Percentiles rank a stretch among this genome's conserved stretches.
These are phyloP conservation scores for Oopsacas minuta DNA, from an alignment of 37 sponge, comb jelly and placozoan species.

Conservation along the genomic window DNA sequence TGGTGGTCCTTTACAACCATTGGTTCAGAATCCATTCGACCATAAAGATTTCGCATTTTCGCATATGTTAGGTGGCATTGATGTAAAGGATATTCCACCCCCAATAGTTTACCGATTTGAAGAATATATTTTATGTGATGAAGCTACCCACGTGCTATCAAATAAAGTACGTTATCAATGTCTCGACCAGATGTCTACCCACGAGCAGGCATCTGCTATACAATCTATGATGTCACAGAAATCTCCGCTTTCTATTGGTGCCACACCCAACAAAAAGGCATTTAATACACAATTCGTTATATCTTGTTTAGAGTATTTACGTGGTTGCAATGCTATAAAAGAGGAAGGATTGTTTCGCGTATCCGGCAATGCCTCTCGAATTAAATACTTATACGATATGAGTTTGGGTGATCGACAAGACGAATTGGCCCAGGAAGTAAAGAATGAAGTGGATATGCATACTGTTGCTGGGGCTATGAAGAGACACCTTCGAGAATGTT, in stretches of 20 bases:
- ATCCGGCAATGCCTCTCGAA: background rate
- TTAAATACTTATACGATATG: background rate
- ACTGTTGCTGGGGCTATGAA: background rate
- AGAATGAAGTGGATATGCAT: background rate
- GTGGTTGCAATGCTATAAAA: background rate
- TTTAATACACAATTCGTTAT: background rate
- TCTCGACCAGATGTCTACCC: background rate
- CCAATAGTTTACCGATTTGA: background rate
- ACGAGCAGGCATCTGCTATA: background rate
- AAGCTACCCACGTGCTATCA: background rate
- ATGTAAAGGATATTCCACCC: background rate
- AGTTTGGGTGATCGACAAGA: background rate
- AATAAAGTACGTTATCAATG: background rate
- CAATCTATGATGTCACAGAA: constrained; percentile 10
- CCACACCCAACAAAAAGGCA: background rate
- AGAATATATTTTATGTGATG: background rate
- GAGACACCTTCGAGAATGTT: background rate
- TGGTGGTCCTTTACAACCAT: background rate
- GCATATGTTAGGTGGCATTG: background rate
- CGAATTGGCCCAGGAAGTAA: background rate
- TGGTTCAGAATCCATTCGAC: background rate
- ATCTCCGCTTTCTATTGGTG: background rate
- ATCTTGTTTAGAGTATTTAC: background rate
- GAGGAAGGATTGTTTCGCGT: background rate
- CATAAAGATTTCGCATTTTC: background rate